A percentile compares a stretch with the other conserved stretches of the same genome.
phyloP scores from a whole-genome alignment of 2,888 invertebrate species.

The Leptopterna dolabrata region DNA sequence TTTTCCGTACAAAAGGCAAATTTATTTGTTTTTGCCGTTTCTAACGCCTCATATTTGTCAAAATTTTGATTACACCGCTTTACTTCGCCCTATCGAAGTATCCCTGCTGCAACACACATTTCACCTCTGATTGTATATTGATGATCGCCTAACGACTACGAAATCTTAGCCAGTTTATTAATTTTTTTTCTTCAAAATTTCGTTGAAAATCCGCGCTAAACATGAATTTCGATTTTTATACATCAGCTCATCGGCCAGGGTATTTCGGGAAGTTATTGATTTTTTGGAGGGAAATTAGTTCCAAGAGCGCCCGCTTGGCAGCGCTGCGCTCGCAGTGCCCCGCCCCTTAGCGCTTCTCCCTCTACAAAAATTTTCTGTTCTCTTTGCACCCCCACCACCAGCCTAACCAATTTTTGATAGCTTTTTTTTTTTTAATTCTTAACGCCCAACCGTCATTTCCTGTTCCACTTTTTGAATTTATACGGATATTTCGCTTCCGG shows the following conservation, averaged over 20 bases:
- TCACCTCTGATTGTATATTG: too few species aligned
- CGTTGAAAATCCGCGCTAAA: too few species aligned
- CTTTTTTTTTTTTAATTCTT: neutral
- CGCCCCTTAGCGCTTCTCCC: neutral
- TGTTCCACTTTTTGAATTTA: neutral
- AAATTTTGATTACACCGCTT: neutral
- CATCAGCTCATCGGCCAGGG: too few species aligned
- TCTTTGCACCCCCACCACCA: neutral
- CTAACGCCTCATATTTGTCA: neutral
- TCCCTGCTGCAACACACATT: too few species aligned
- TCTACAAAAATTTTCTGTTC: neutral
- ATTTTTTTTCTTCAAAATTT: too few species aligned
- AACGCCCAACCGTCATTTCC: neutral
- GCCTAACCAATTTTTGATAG: neutral
- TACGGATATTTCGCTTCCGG: too few species aligned
- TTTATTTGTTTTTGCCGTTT: neutral
- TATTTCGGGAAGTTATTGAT: slow-evolving; percentile 45
- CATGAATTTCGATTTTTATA: too few species aligned
- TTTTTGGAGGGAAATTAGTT: slow-evolving; percentile 31
- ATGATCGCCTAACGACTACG: too few species aligned
- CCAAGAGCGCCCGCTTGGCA: neutral
- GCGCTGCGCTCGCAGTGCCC: neutral
- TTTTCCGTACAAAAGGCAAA: neutral
- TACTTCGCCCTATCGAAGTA: too few species aligned
- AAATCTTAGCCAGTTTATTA: too few species aligned